Evolutionary conservation across 2,113 vertebrate species (phyloP).

Genomic region (Gambusia affinis): DNA sequence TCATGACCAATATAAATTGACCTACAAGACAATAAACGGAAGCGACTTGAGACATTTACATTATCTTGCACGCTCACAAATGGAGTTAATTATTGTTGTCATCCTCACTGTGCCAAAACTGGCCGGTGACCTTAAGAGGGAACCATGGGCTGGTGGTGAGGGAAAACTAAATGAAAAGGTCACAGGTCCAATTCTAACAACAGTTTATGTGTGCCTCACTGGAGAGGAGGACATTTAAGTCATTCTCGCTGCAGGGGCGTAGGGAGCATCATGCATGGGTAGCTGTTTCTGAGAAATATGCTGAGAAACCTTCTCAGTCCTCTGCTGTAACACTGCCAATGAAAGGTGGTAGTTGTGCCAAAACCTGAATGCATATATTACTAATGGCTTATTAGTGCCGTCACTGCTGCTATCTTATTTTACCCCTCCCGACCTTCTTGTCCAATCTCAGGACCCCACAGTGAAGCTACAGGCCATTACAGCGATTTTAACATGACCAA

Average conservation of each 20-base stretch:
- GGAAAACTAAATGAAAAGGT: slow-evolving; percentile 61
- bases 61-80: slow-evolving; percentile 57
- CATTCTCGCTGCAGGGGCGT: background rate
- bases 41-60: slow-evolving; percentile 64
- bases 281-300: slow-evolving; percentile 28
- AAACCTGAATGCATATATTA: slow-evolving; percentile 18
- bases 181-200: slow-evolving; percentile 50
- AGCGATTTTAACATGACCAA: slow-evolving; percentile 72
- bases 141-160: slow-evolving; percentile 25
- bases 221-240: slow-evolving; percentile 47
- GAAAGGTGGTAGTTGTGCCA: slow-evolving; percentile 6
- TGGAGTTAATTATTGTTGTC: slow-evolving; percentile 70
- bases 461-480: slow-evolving; percentile 58
- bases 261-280: slow-evolving; percentile 28
- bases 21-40: slow-evolving; percentile 47
- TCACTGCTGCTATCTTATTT: slow-evolving; percentile 10
- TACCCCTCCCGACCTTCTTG: slow-evolving; percentile 38
- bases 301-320: slow-evolving; percentile 4
- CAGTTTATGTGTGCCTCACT: slow-evolving; percentile 50
- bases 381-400: slow-evolving; percentile 32
- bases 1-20: slow-evolving; percentile 63
- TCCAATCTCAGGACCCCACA: slow-evolving; percentile 56
- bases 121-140: slow-evolving; percentile 38
- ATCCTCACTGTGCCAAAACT: slow-evolving; percentile 42
- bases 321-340: background rate